phyloP scores from a whole-genome alignment of 1,140 invertebrate species.

The Drosophila bipectinata region DNA sequence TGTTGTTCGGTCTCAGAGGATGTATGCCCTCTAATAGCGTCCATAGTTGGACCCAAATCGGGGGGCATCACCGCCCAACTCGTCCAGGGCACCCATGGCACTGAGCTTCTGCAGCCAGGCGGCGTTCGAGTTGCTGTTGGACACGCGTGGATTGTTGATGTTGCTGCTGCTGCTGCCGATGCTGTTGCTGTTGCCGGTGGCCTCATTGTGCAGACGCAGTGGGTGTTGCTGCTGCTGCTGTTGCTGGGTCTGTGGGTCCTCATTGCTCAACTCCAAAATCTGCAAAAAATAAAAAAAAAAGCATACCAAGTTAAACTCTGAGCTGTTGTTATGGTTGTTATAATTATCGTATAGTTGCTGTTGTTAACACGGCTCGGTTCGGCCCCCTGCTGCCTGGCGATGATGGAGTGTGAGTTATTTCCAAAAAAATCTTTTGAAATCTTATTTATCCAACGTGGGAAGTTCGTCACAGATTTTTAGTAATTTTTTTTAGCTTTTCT shows the following conservation, averaged over 20 bases:
- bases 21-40: constrained; percentile 47
- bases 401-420: constrained; percentile 57
- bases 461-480: constrained; percentile 55
- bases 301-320: constrained; percentile 59
- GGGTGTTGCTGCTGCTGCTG: constrained; percentile 65
- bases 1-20: constrained; percentile 4
- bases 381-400: constrained; percentile 45
- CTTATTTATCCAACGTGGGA: constrained; percentile 70
- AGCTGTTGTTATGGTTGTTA: constrained; percentile 64
- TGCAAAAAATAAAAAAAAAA: constrained; percentile 46
- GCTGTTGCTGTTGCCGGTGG: constrained; percentile 47
- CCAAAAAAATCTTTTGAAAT: constrained; percentile 76
- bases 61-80: constrained; percentile 51
- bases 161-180: constrained; percentile 11
- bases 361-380: constrained; percentile 54
- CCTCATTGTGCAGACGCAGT: constrained; percentile 74
- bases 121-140: constrained; percentile 56
- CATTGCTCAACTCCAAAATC: constrained; percentile 83
- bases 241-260: constrained; percentile 71
- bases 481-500: constrained; percentile 6
- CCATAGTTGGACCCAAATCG: constrained; percentile 46
- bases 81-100: constrained; percentile 67
- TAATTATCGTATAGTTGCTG: constrained; percentile 67
- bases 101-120: constrained; percentile 74
- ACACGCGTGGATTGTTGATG: constrained; percentile 54